Conservation (phyloP, 2,888 invertebrate genomes). For the Idaea aversata region DNA sequence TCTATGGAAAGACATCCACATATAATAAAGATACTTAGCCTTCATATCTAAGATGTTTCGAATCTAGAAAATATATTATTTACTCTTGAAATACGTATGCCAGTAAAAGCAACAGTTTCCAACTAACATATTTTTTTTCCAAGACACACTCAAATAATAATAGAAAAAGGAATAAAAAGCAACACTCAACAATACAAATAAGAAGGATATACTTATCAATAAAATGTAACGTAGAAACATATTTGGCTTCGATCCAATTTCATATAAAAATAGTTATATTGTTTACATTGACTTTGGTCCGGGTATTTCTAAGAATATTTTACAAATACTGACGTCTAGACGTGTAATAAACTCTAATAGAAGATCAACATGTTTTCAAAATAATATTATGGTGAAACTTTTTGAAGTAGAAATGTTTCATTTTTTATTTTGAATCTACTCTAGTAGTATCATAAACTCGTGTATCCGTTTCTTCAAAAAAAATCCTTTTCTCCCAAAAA, state of each 20-base stretch:
- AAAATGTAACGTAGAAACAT: neutral
- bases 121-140: neutral
- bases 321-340: neutral
- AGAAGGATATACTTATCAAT: neutral
- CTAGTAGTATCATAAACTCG: neutral
- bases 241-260: slow-evolving; percentile 1
- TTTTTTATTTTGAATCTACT: neutral
- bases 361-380: neutral
- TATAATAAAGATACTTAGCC: too few relatives aligned
- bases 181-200: neutral
- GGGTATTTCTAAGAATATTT: neutral
- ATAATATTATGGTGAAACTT: neutral
- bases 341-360: neutral
- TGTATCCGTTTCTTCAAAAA: too few relatives aligned
- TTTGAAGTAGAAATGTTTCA: neutral
- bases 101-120: neutral
- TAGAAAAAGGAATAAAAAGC: neutral
- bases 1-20: too few relatives aligned
- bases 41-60: too few relatives aligned
- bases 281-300: neutral
- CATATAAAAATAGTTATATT: neutral
- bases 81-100: neutral
- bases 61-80: too few relatives aligned
- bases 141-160: neutral
- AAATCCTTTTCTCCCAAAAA: too few relatives aligned